phyloP scores from a whole-genome alignment of 35 echinoderm and acorn worm genomes.

The Ophiothrix spiculata region DNA sequence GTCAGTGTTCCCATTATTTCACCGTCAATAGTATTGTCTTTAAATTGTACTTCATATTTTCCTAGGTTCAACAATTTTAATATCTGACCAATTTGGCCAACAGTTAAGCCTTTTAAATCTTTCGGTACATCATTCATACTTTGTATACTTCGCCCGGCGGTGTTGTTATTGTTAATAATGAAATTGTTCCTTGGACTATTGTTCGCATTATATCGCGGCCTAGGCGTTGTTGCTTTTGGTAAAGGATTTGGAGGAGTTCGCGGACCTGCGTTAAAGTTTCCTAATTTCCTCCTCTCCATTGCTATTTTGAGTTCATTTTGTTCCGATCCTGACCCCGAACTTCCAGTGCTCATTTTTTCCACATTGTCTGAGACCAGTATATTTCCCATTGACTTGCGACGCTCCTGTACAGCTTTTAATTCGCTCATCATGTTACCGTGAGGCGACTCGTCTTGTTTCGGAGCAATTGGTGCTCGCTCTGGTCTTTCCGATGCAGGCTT shows the following conservation, averaged over 20 bases:
- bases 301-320: slow-evolving; percentile 1
- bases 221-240: slow-evolving; percentile 4
- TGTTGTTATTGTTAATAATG: neutral
- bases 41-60: slow-evolving; percentile 58
- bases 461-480: neutral
- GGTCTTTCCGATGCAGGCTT: slow-evolving; percentile 1
- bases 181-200: neutral
- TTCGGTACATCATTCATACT: slow-evolving; percentile 41
- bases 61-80: slow-evolving; percentile 68
- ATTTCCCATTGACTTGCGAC: slow-evolving; percentile 5
- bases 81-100: slow-evolving; percentile 66
- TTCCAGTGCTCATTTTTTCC: slow-evolving; percentile 10
- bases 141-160: neutral
- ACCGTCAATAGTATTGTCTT: slow-evolving; percentile 69
- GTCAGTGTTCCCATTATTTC: slow-evolving; percentile 66
- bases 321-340: neutral
- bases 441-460: neutral
- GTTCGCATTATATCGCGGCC: neutral
- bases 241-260: slow-evolving; percentile 18
- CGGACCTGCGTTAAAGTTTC: neutral
- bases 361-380: neutral
- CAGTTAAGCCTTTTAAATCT: slow-evolving; percentile 50
- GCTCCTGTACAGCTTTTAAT: slow-evolving; percentile 31
- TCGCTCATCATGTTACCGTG: slow-evolving; percentile 48
- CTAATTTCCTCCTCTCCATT: neutral